A percentile compares a stretch with the other conserved stretches of the same genome.
phyloP scores from a whole-genome alignment of 2,888 invertebrate species.

The Mythimna impura region DNA sequence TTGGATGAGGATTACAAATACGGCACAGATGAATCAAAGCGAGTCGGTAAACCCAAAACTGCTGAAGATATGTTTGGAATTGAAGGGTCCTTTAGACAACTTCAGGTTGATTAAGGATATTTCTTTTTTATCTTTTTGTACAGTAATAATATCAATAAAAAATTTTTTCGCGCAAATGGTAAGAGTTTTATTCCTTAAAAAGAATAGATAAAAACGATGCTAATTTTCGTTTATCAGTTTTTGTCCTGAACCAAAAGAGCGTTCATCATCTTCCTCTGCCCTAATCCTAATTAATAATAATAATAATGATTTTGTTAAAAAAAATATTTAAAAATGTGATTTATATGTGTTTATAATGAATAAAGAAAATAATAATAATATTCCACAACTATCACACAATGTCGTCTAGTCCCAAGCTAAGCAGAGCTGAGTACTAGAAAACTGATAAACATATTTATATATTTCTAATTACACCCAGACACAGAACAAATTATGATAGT shows the following conservation, averaged over 20 bases:
- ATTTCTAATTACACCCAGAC: too few relatives aligned
- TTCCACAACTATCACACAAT: too few relatives aligned
- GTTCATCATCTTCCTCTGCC: neutral
- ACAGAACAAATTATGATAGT: too few relatives aligned
- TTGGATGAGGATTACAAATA: conserved; percentile 87
- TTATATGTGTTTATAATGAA: too few relatives aligned
- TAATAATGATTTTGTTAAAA: too few relatives aligned
- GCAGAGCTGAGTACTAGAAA: too few relatives aligned
- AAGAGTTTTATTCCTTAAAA: neutral
- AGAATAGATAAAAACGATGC: neutral
- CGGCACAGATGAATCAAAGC: conserved; percentile 88
- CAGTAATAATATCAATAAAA: conserved; percentile 15
- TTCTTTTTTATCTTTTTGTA: conserved; percentile 20
- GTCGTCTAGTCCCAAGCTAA: too few relatives aligned
- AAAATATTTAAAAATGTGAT: too few relatives aligned
- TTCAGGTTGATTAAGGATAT: conserved; percentile 79
- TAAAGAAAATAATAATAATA: too few relatives aligned
- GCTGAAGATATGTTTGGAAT: conserved; percentile 89
- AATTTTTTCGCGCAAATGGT: neutral
- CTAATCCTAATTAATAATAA: too few relatives aligned
- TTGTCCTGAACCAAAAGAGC: neutral
- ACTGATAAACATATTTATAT: too few relatives aligned
- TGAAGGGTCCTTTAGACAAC: conserved; percentile 89
- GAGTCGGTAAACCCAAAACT: conserved; percentile 89
- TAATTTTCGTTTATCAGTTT: neutral